A percentile compares a stretch with the other conserved stretches of the same genome.
phyloP scores from a whole-genome alignment of 2,113 vertebrate genomes.

The Carassius gibelio region DNA sequence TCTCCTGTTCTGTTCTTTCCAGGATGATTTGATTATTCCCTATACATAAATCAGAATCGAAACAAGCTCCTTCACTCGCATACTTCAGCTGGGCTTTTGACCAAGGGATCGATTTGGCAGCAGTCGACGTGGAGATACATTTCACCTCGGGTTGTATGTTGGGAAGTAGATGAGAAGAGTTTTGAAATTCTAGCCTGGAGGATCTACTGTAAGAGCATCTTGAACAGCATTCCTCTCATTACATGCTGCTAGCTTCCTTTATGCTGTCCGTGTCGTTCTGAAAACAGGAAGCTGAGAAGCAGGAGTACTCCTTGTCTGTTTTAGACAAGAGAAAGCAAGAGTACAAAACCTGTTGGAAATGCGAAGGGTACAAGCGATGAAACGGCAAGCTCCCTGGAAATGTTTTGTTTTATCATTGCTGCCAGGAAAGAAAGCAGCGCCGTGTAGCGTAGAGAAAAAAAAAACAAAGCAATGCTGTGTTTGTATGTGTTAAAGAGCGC shows the following conservation, averaged over 20 bases:
- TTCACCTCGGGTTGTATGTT: background rate
- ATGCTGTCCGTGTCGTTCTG: background rate
- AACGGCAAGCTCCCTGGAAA: background rate
- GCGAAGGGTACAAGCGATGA: background rate
- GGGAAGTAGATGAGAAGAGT: constrained; percentile 1
- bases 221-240: constrained; percentile 67
- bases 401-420: background rate
- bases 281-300: constrained; percentile 61
- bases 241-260: constrained; percentile 48
- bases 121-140: background rate
- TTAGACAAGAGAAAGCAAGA: constrained; percentile 46
- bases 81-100: background rate
- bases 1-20: constrained; percentile 59
- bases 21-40: background rate
- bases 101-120: constrained; percentile 35
- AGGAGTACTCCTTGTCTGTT: constrained; percentile 40
- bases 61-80: background rate
- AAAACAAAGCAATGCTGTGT: background rate
- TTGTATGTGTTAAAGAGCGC: background rate
- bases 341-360: background rate
- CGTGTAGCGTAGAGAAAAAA: background rate
- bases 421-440: background rate
- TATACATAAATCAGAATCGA: background rate
- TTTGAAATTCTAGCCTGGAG: constrained; percentile 58
- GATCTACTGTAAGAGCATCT: constrained; percentile 55